Base-by-base conservation (phyloP, 1,140 invertebrate species). In the Pseudomyrmex sp. region DNA sequence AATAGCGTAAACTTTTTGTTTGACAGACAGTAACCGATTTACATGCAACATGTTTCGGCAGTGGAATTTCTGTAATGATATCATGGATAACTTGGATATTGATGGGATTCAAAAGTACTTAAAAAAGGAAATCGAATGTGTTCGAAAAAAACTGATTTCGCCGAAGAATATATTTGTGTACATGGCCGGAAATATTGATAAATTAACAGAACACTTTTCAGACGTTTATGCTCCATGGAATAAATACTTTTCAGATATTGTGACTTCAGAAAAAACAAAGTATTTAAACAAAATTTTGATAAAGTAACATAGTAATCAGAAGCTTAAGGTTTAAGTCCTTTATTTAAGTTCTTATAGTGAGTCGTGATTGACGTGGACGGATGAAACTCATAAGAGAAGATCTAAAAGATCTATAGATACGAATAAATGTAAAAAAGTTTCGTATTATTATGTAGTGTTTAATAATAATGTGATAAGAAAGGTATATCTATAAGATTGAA, bases 21-120 rank as follows among this genome's bases (percentile, higher is more conserved):
- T 59, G 91, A 66, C 93, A 96, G 97, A 97, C 77, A 97, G 96
- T 88, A 98, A 98, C 92, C 93, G 96, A 82, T 96, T 96, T 89
- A 94, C 95, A 69, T 95, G 95, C 65, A 96, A 96, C 72, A 95
- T 98, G 82, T 91, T 98, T 12, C 94, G 96, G 0, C 98, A 98
- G 90, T 96, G 97, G 61, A 96, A 96, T 68, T 98, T 98, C 91
- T 94, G 98, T 4, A 96, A 95, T 13, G 94, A 96, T 46, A 84
- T 98, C 0, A 85, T 97, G 1, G 94, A 96, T 63, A 94, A 94
- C 74, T 90, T 98, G 7, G 95, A 96, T 2, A 92, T 94, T 5
- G 93, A 94, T 0, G 93, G 18, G 18, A 18, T 95, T 20, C 94
- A 95, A 18, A 91, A 94, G 69, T 94, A 95, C 85, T 95, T 97